phyloP scores from a whole-genome alignment of 2,797 vertebrate genomes.

The Esox lucius region DNA sequence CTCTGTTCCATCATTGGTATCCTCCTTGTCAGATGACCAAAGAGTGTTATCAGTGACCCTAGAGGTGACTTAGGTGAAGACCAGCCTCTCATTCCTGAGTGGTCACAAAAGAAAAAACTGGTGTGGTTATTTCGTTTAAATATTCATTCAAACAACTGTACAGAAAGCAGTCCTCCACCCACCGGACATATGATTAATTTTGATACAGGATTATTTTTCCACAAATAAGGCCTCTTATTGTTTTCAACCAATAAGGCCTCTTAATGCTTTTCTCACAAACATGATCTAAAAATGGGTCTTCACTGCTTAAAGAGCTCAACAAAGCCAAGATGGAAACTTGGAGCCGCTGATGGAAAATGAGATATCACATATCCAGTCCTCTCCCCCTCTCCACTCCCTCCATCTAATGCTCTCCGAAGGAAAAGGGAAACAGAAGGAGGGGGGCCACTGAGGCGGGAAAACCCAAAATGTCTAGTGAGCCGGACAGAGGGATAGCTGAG shows the following conservation, averaged over 20 bases:
- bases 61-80: too few relatives aligned
- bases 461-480: conserved; percentile 47
- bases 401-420: neutral
- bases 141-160: too few relatives aligned
- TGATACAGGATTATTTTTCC: too few relatives aligned
- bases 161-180: too few relatives aligned
- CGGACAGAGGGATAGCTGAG: conserved; percentile 27
- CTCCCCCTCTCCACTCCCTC: conserved; percentile 21
- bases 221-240: neutral
- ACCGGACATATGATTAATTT: too few relatives aligned
- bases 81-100: too few relatives aligned
- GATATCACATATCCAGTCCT: conserved; percentile 37
- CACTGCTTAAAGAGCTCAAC: conserved; percentile 16
- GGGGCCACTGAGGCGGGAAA: conserved; percentile 27
- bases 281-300: neutral
- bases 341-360: conserved; percentile 46
- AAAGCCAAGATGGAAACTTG: conserved; percentile 45
- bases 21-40: too few relatives aligned
- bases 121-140: too few relatives aligned
- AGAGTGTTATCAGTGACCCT: too few relatives aligned
- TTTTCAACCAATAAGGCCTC: neutral
- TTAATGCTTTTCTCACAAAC: conserved; percentile 6
- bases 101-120: too few relatives aligned
- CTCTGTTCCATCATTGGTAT: too few relatives aligned
- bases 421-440: neutral